Base-by-base conservation (phyloP, 2,888 invertebrate genomes). In the Hypolimnas misippus region DNA sequence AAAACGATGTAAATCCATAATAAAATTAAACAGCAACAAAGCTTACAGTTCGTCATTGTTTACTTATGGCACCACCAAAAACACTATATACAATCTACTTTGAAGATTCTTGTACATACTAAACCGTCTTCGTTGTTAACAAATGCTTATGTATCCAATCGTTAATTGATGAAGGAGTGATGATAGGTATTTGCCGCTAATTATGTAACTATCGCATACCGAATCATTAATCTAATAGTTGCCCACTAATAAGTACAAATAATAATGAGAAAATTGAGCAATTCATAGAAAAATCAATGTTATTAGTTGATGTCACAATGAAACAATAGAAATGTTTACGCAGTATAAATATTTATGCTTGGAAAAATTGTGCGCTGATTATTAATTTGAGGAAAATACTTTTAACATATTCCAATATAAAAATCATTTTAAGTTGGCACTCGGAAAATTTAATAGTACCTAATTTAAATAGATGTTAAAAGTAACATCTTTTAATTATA, bases 181-280 rank as follows among this genome's bases (percentile, higher is more conserved):
- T 69, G 75, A 72, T 73, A 72, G 76, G 77, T 79, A 83, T 79
- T 83, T 77, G 75, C 67, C 73, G 71, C 72, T 84, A 83, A 84
- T 84, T 80, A 73, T 67, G 54, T 63, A 62, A 52, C 53, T 57
- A 44, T 51, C 42, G 52, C 19, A 62, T 51, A 63, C 35, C 35
- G n/a, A 12, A n/a, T 38, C n/a, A 38, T 53, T 53, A 53, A 58
- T 55, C 35, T 44, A 62, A 59, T 62, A 59, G 50, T 52, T 58
- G 38, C 12, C 16, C 35, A 46, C 19, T 31, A 53, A 62, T 62
- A 51, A 57, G 8, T 42, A 40, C 33, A 17, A 52, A 29, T 49
- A 7, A 25, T 57, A 50, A 53, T 53, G 46, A 54, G 38, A 38
- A 54, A 55, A 58, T 44, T 33, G 33, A 63, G 50, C 3, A 19